Conservation (phyloP, 2,113 vertebrate species). For the Phalacrocorax aristotelis region DNA sequence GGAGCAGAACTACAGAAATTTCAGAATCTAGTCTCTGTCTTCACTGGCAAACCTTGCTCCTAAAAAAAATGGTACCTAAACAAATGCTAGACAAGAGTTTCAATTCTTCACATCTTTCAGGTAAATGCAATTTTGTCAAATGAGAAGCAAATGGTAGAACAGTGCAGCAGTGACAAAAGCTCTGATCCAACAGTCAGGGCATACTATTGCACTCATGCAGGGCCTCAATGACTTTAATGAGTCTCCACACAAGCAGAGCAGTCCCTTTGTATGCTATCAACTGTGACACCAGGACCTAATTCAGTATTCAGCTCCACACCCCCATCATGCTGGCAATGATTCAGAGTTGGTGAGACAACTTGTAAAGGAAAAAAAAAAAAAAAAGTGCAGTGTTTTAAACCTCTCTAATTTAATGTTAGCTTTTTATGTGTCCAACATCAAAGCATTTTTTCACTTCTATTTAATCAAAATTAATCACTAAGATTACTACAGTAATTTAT, state of each 20-base stretch:
- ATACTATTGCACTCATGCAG: neutral
- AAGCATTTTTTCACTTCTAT: conserved; percentile 54
- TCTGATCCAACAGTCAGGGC: neutral
- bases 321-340: neutral
- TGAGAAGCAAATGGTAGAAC: neutral
- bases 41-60: neutral
- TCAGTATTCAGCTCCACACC: neutral
- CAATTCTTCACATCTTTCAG: neutral
- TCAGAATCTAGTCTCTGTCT: neutral
- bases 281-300: neutral
- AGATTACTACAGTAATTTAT: conserved; percentile 53
- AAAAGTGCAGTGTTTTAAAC: neutral
- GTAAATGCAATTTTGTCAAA: neutral
- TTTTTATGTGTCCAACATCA: conserved; percentile 49
- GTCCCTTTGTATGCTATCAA: neutral
- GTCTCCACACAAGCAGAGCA: neutral
- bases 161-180: neutral
- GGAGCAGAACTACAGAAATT: neutral
- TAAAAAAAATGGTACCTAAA: neutral
- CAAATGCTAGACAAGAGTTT: neutral
- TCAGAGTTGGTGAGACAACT: conserved; percentile 12
- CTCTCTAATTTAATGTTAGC: conserved; percentile 23
- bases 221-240: neutral
- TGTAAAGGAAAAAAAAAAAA: neutral
- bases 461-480: conserved; percentile 67